These are phyloP conservation scores for Brachyhypopomus occidentalis DNA, from an alignment of 2,113 vertebrate genomes.

Conservation along the genomic window DNA sequence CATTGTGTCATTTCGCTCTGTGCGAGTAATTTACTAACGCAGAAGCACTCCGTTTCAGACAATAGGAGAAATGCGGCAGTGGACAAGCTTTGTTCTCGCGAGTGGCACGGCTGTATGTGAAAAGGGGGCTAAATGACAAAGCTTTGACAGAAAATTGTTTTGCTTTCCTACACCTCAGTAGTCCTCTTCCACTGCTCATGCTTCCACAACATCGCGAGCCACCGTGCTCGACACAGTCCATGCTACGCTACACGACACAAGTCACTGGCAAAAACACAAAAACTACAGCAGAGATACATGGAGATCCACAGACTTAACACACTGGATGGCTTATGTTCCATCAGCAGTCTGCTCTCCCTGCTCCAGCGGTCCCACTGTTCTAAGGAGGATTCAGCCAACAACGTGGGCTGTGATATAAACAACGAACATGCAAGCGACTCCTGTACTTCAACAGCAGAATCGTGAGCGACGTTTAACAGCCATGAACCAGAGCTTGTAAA, in stretches of 20 bases:
- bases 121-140: conserved; percentile 15
- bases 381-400: conserved; percentile 32
- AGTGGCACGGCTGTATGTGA: background rate
- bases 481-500: conserved; percentile 41
- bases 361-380: background rate
- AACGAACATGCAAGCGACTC: conserved; percentile 48
- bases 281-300: background rate
- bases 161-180: conserved; percentile 39
- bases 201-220: conserved; percentile 27
- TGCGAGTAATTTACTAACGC: background rate
- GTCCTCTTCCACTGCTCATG: background rate
- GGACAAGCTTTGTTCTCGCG: background rate
- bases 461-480: conserved; percentile 51
- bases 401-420: conserved; percentile 26
- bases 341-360: conserved; percentile 17
- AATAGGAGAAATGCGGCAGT: background rate
- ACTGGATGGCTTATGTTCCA: conserved; percentile 22
- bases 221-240: conserved; percentile 33
- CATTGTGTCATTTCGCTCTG: background rate
- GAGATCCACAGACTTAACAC: conserved; percentile 14
- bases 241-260: conserved; percentile 31
- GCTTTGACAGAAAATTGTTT: conserved; percentile 38
- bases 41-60: background rate
- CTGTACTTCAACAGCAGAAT: conserved; percentile 52
- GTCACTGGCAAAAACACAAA: conserved; percentile 35